Percentiles rank a stretch among this genome's conserved stretches.
These are phyloP conservation scores for Crioceris asparagi DNA, from an alignment of 2,888 invertebrate species.

Conservation along the genomic window DNA sequence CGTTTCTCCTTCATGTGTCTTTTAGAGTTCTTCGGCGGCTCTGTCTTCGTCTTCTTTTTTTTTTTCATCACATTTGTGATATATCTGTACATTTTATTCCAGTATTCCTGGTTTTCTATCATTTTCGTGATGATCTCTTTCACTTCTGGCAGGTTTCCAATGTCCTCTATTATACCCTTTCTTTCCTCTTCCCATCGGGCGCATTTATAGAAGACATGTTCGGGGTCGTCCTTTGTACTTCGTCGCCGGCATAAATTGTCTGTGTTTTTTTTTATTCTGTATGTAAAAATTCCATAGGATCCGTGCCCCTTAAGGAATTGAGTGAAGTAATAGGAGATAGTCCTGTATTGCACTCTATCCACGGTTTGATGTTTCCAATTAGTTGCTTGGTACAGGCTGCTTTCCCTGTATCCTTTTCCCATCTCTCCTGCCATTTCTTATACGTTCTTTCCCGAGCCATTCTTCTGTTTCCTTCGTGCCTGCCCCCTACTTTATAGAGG, in stretches of 20 bases:
- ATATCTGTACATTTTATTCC: too few relatives aligned
- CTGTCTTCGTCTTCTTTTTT: background rate
- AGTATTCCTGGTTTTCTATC: conserved; percentile 6
- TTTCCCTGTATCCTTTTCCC: too few relatives aligned
- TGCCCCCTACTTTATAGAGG: background rate
- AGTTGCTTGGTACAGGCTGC: conserved; percentile 4
- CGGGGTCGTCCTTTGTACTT: background rate
- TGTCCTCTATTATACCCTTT: conserved; percentile 2
- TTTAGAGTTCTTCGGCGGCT: background rate
- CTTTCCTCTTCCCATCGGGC: background rate
- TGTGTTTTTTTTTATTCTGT: background rate
- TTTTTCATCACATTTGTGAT: conserved; percentile 5
- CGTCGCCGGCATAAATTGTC: background rate
- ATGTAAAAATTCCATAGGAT: background rate
- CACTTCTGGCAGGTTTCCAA: background rate
- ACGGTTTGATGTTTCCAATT: conserved; percentile 6
- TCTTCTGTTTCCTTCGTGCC: background rate
- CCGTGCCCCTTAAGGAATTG: conserved; percentile 11
- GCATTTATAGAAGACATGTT: background rate
- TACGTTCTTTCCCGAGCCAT: too few relatives aligned
- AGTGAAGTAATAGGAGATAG: conserved; percentile 7
- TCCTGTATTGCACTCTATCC: conserved; percentile 6
- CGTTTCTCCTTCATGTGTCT: background rate
- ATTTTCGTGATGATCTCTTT: background rate
- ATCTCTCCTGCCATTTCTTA: conserved; percentile 1